phyloP scores from a whole-genome alignment of 2,113 vertebrate species.

The Junco hyemalis region DNA sequence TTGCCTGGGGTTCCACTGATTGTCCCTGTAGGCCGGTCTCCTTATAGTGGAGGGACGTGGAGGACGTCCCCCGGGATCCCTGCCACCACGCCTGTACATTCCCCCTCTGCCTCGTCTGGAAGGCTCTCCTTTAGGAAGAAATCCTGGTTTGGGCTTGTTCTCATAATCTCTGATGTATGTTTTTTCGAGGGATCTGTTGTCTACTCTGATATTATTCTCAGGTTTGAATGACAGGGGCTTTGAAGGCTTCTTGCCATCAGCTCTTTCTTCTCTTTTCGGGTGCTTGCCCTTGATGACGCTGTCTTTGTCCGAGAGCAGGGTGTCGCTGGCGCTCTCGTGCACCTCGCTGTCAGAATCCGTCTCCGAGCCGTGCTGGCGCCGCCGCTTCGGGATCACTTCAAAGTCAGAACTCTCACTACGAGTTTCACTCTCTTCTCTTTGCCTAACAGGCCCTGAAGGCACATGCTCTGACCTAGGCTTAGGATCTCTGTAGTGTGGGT shows the following conservation, averaged over 20 bases:
- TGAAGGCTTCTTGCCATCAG: conserved; percentile 72
- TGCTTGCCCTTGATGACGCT: conserved; percentile 86
- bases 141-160: conserved; percentile 87
- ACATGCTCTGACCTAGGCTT: conserved; percentile 83
- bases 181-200: conserved; percentile 73
- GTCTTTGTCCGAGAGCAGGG: conserved; percentile 90
- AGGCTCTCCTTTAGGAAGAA: conserved; percentile 95
- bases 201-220: conserved; percentile 72
- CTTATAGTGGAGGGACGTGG: conserved; percentile 85
- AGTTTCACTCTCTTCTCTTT: conserved; percentile 95
- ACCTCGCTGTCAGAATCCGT: conserved; percentile 97
- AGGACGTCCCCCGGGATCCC: conserved; percentile 83
- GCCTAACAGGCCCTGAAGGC: conserved; percentile 77
- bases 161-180: conserved; percentile 81
- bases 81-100: conserved; percentile 84
- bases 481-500: conserved; percentile 88
- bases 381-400: conserved; percentile 92
- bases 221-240: conserved; percentile 75
- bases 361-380: conserved; percentile 90
- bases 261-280: conserved; percentile 75
- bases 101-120: conserved; percentile 90
- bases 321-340: conserved; percentile 93
- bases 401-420: conserved; percentile 98
- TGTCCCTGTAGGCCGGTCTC: conserved; percentile 82
- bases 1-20: conserved; percentile 91